phyloP scores from a whole-genome alignment of 2,888 invertebrate species.

The Lochmaea crataegi region DNA sequence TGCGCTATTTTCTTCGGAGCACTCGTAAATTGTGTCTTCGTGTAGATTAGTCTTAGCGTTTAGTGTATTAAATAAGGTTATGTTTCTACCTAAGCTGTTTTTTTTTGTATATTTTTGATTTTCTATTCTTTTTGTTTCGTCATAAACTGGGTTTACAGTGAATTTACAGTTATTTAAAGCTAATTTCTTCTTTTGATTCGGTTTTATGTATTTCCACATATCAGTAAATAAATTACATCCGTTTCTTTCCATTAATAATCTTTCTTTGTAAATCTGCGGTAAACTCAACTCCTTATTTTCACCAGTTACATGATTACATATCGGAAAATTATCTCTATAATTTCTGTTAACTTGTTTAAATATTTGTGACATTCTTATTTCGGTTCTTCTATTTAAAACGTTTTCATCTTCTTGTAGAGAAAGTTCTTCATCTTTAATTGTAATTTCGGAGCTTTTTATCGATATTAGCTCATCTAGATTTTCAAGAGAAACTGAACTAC shows the following conservation, averaged over 20 bases:
- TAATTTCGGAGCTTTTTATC: constrained; percentile 47
- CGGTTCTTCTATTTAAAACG: constrained; percentile 5
- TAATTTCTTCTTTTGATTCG: constrained; percentile 45
- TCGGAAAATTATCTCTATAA: constrained; percentile 60
- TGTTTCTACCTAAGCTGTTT: constrained; percentile 52
- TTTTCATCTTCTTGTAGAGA: constrained; percentile 21
- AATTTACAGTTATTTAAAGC: constrained; percentile 51
- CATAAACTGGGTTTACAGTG: constrained; percentile 56
- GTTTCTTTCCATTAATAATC: constrained; percentile 46
- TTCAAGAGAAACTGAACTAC: constrained; percentile 58
- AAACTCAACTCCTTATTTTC: constrained; percentile 46
- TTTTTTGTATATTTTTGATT: constrained; percentile 35
- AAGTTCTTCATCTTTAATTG: constrained; percentile 33
- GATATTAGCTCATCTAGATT: constrained; percentile 62
- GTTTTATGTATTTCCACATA: constrained; percentile 53
- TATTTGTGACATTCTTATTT: constrained; percentile 49
- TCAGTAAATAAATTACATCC: constrained; percentile 43
- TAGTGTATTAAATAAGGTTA: constrained; percentile 57
- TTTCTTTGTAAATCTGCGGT: constrained; percentile 58
- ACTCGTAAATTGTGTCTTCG: constrained; percentile 63
- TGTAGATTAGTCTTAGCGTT: constrained; percentile 61
- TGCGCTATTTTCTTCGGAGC: constrained; percentile 60
- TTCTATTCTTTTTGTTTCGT: constrained; percentile 30
- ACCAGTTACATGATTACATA: constrained; percentile 33
- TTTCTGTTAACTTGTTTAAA: constrained; percentile 59